Conservation (phyloP, 35 echinoderm and acorn worm genomes). For the Lytechinus variegatus region DNA sequence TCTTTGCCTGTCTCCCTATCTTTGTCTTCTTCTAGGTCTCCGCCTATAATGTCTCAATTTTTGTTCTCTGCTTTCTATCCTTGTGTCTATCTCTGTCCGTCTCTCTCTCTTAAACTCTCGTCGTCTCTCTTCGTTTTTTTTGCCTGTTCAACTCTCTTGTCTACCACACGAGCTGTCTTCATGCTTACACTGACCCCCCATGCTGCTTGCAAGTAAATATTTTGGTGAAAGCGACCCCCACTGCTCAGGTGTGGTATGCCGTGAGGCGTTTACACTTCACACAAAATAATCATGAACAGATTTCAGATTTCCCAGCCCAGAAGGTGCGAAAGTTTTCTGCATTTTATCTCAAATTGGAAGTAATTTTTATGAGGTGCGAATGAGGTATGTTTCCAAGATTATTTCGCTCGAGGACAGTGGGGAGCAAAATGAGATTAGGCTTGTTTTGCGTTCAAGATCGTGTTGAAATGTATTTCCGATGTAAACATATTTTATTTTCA, state of each 20-base stretch:
- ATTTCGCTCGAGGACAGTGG: not conserved
- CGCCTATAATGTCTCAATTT: no score
- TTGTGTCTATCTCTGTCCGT: no score
- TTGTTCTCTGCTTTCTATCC: no score
- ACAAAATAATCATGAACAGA: conserved; percentile 10
- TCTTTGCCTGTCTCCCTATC: no score
- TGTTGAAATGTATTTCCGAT: not conserved
- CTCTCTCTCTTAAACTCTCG: not conserved
- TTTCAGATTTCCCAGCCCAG: not conserved
- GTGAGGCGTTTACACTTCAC: not conserved
- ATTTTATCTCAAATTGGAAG: not conserved
- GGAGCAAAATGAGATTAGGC: not conserved
- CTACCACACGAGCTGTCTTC: not conserved
- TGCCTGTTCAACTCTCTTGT: no score
- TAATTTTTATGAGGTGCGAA: not conserved
- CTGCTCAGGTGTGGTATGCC: not conserved
- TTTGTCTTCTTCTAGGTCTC: no score
- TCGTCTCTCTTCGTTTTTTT: no score
- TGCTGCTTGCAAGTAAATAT: conserved; percentile 14
- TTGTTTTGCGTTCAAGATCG: not conserved
- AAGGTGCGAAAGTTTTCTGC: not conserved
- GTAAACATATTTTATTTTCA: no score
- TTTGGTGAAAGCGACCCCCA: conserved; percentile 15
- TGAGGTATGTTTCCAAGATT: not conserved
- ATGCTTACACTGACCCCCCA: conserved; percentile 33